Conservation (phyloP, 2,888 invertebrate genomes). For the Amphimallon solstitiale region DNA sequence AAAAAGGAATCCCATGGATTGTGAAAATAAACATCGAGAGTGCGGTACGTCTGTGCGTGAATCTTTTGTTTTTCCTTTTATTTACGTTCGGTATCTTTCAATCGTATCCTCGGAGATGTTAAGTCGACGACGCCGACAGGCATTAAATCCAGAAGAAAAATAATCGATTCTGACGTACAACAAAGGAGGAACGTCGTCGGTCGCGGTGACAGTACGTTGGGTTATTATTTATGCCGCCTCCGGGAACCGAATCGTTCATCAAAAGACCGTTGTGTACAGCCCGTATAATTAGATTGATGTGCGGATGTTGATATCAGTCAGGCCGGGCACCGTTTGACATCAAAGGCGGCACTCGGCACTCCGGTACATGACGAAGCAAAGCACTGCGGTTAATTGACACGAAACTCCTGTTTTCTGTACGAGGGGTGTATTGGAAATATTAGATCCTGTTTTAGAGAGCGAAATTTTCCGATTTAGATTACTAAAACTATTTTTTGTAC, state of each 20-base stretch:
- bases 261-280: conserved; percentile 51
- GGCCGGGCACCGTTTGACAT: conserved; percentile 53
- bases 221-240: conserved; percentile 50
- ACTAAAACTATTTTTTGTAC: no score
- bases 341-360: conserved; percentile 49
- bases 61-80: no score
- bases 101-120: no score
- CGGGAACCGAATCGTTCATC: conserved; percentile 54
- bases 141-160: conserved; percentile 24
- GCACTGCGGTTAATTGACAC: conserved; percentile 49
- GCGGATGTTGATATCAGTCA: conserved; percentile 61
- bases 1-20: no score
- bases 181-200: conserved; percentile 14
- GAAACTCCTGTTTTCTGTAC: conserved; percentile 14
- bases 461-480: no score
- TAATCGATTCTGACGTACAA: conserved; percentile 14
- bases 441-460: no score
- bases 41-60: no score
- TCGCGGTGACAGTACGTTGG: conserved; percentile 16
- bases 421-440: not conserved
- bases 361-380: conserved; percentile 46
- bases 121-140: conserved; percentile 9
- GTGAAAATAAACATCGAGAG: no score
- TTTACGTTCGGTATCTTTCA: no score
- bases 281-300: conserved; percentile 60